Base-by-base conservation (phyloP, 2,797 vertebrate genomes). In the Lindbergichthys nudifrons region DNA sequence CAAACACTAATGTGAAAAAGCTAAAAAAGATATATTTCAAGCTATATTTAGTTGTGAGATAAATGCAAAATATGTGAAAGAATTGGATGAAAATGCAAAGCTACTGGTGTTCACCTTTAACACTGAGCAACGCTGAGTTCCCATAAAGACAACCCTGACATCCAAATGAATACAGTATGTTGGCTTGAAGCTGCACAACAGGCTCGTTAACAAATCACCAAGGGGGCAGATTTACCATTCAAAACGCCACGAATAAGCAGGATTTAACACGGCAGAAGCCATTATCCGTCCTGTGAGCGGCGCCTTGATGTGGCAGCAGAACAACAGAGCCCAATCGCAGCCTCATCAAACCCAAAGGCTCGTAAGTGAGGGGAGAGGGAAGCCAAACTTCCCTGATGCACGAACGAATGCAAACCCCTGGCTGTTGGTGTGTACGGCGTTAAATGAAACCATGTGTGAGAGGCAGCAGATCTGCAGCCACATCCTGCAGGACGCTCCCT, bases 361-460 rank as follows among this genome's bases (percentile, higher is more conserved):
- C 21, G 21, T 45, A 7, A 70, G 36, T 1, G 75, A 73, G 9
- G 53, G 53, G 14, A 2, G 64, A 10, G 51, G 65, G 9, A 52
- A 61, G 42, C 36, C 21, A 6, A 60, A 0, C 21, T 30, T 59
- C 18, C 57, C 46, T 56, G 66, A 9, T 8, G 65, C 19, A 41
- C 62, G 9, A 30, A 45, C 60, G 32, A 19, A 74, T 51, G 70
- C 60, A 57, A 60, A 80, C 73, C 71, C 48, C 48, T 1, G 36
- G 30, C 64, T 39, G 77, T 30, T 36, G 1, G 32, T 52, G 51
- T 26, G 16, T 65, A n/a, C 11, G 0, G 51, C 36, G 59, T 72
- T 88, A 84, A 89, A 54, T 36, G 58, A 32, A 86, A 74, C 46
- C 88, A 78, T 82, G 60, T 89, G 89, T 80, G 79, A 8, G 79